Conservation (phyloP, 2,797 vertebrate genomes). For the Platalea minor region DNA sequence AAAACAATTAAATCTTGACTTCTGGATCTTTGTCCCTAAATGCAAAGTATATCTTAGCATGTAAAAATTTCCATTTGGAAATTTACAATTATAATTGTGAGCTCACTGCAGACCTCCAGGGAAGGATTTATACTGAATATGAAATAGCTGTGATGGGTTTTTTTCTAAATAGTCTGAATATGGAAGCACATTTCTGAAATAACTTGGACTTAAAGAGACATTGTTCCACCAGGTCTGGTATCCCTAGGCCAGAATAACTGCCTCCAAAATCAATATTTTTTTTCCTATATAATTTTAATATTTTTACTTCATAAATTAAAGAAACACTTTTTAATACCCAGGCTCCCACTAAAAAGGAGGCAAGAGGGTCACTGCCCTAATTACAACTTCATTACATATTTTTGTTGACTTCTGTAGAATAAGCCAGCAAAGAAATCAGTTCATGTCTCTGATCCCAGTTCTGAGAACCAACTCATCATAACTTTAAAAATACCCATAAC, state of each 20-base stretch:
- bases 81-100: slow-evolving; percentile 54
- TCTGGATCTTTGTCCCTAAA: neutral
- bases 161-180: neutral
- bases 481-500: neutral
- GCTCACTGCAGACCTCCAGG: neutral
- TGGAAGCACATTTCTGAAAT: neutral
- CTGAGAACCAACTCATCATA: neutral
- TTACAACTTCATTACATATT: neutral
- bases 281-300: neutral
- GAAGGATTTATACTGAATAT: slow-evolving; percentile 30
- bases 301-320: neutral
- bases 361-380: neutral
- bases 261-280: neutral
- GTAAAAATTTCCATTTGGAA: slow-evolving; percentile 31
- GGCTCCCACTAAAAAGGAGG: neutral
- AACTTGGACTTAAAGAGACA: neutral
- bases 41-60: neutral
- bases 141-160: neutral
- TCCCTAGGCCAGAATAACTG: neutral
- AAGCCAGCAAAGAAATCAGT: neutral
- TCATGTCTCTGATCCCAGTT: neutral
- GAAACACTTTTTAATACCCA: neutral
- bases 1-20: slow-evolving; percentile 28
- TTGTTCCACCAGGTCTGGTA: neutral
- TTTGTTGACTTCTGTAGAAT: neutral